A percentile compares a stretch with the other conserved stretches of the same genome.
Evolutionary conservation across 2,797 vertebrate species (phyloP).

Genomic region (Valencia hispanica): DNA sequence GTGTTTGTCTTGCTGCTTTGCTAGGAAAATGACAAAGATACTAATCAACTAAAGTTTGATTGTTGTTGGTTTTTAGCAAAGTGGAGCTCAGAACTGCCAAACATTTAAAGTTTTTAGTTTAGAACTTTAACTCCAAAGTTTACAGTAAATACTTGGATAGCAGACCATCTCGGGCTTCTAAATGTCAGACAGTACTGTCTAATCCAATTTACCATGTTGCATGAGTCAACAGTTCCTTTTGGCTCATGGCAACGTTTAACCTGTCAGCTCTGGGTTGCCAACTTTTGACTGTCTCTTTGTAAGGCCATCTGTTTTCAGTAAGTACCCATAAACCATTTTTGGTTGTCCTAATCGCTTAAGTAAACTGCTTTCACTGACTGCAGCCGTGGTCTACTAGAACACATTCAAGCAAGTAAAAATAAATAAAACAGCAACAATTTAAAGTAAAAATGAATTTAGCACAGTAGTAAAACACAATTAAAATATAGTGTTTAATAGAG

Average conservation of each 20-base stretch:
- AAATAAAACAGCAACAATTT: constrained; percentile 17
- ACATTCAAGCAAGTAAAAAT: constrained; percentile 1
- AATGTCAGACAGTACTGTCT: not conserved
- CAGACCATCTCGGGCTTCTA: not conserved
- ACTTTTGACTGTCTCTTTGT: not conserved
- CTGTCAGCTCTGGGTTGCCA: not conserved
- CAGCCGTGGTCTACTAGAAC: constrained; percentile 10
- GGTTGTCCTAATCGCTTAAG: not conserved
- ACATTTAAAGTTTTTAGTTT: not conserved
- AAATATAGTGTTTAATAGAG: not conserved
- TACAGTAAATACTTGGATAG: not conserved
- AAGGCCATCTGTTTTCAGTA: not conserved
- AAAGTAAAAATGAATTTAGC: constrained; percentile 26
- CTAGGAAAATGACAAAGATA: not conserved
- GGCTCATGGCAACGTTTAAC: not conserved
- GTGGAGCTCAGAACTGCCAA: not conserved
- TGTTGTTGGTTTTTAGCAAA: not conserved
- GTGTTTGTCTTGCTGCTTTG: not conserved
- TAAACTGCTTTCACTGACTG: constrained; percentile 8
- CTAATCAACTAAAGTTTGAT: not conserved
- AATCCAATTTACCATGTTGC: not conserved
- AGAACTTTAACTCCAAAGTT: not conserved
- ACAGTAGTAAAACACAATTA: not conserved
- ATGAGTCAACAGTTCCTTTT: not conserved
- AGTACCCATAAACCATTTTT: not conserved